These are phyloP conservation scores for Trichopria drosophilae DNA, from an alignment of 2,888 invertebrate species.

Conservation along the genomic window DNA sequence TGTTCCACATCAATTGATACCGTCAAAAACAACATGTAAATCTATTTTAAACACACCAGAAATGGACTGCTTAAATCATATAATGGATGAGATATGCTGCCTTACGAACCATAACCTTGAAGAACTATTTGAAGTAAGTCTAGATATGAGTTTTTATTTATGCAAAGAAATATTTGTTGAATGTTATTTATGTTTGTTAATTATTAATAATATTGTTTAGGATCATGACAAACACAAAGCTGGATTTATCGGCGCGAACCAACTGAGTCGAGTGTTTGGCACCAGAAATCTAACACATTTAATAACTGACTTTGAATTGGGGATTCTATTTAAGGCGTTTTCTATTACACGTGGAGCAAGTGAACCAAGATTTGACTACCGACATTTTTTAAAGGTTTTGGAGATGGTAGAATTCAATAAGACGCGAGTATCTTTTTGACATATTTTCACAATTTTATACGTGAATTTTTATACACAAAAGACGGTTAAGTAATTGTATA, in stretches of 20 bases:
- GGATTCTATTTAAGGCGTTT: conserved; percentile 75
- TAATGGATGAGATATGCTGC: conserved; percentile 70
- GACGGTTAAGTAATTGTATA: neutral
- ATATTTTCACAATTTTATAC: neutral
- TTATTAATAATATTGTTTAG: too few species aligned
- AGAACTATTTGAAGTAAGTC: conserved; percentile 67
- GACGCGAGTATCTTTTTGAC: conserved; percentile 19
- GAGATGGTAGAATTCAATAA: conserved; percentile 63
- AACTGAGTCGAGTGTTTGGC: conserved; percentile 69
- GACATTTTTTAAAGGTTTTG: conserved; percentile 69
- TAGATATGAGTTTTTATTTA: neutral
- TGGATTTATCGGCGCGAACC: conserved; percentile 68
- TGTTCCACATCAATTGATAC: conserved; percentile 71
- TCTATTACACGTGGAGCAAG: conserved; percentile 68
- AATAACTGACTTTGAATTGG: conserved; percentile 70
- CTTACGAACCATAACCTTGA: conserved; percentile 71
- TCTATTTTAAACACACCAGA: conserved; percentile 77
- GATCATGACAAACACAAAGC: too few species aligned
- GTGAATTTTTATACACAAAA: neutral
- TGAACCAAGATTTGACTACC: conserved; percentile 70
- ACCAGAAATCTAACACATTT: conserved; percentile 67
- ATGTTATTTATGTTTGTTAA: too few species aligned
- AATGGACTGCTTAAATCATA: conserved; percentile 65
- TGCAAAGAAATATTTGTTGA: too few species aligned
- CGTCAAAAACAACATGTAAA: conserved; percentile 66